Base-by-base conservation (phyloP, 2,888 invertebrate species). In the Acronicta leporina region DNA sequence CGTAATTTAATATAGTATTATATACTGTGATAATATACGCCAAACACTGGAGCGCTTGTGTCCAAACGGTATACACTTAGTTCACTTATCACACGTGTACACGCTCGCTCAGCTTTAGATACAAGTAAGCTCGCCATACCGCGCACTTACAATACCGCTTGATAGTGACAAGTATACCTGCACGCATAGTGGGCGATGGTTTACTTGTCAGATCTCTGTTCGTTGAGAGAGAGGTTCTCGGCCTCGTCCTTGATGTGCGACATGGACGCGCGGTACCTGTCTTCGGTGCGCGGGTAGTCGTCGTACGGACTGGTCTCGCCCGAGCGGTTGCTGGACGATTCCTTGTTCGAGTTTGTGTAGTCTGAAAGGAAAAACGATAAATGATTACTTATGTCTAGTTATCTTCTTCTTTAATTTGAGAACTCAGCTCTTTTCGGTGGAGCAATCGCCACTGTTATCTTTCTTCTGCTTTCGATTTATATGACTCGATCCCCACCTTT, bases 161-260 rank as follows among this genome's bases (percentile, higher is more conserved):
- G n/a, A 25, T 44, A 5, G 42, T 42, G 42, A 33, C 35, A 30
- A 16, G 14, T 9, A 44, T 44, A 42, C 30, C 33, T 30, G 14
- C 40, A 40, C 40, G 13, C 20, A 20, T 2, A 2, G 33, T 7
- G 14, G 16, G n/a, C 20, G 13, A 11, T 40, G 11, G 13, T 81
- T 85, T 92, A 94, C 82, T 94, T 94, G 73, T 94, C 94, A 87
- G 91, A 91, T 88, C 94, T 91, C 75, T 94, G 93, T 79, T 94
- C 94, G 80, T 95, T 95, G 55, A 95, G 90, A 6, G 95, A 95
- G 8, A 95, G 82, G 78, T 95, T 95, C 64, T 95, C 95, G 0
- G 95, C 95, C 75, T 95, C 95, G 62, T 94, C 94, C 66, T 94
- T 92, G 75, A 92, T 89, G 81, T 92, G 94, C 2, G 92, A 89